Percentiles rank a stretch among this genome's conserved stretches.
These are phyloP conservation scores for Alloplasta piceator DNA, from an alignment of 2,888 invertebrate genomes.

Conservation along the genomic window DNA sequence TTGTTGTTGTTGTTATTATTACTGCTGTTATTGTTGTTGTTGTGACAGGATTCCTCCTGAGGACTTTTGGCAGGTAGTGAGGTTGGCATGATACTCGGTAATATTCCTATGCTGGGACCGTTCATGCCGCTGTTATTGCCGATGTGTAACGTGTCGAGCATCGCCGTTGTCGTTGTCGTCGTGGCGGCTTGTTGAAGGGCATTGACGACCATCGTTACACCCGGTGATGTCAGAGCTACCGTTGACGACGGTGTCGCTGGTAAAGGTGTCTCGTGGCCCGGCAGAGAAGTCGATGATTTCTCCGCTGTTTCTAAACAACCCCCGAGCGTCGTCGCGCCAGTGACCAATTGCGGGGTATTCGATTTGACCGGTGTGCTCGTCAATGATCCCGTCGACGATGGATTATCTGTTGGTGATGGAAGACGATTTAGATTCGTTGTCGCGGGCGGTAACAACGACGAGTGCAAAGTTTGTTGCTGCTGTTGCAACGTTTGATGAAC, in stretches of 20 bases:
- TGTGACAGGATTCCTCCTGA: conserved; percentile 82
- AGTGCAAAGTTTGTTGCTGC: conserved; percentile 73
- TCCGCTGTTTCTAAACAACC: conserved; percentile 73
- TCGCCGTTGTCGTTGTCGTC: conserved; percentile 66
- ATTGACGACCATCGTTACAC: conserved; percentile 67
- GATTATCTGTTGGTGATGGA: conserved; percentile 84
- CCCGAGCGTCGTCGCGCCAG: conserved; percentile 67
- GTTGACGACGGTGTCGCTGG: conserved; percentile 82
- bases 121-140: conserved; percentile 67
- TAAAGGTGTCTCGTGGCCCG: conserved; percentile 84
- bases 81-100: conserved; percentile 74
- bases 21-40: conserved; percentile 84
- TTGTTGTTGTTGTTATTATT: conserved; percentile 83
- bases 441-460: conserved; percentile 80
- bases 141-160: conserved; percentile 62
- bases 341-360: conserved; percentile 74
- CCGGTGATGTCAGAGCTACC: conserved; percentile 80
- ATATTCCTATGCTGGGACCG: conserved; percentile 61
- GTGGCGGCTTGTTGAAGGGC: conserved; percentile 74
- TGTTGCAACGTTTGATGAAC: conserved; percentile 79
- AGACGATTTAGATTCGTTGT: conserved; percentile 84
- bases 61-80: conserved; percentile 84
- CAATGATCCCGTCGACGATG: conserved; percentile 75
- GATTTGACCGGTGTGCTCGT: conserved; percentile 79
- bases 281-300: conserved; percentile 84